A percentile compares a stretch with the other conserved stretches of the same genome.
Conservation (phyloP, 1,140 invertebrate species). For the Gonioctena quinquepunctata region DNA sequence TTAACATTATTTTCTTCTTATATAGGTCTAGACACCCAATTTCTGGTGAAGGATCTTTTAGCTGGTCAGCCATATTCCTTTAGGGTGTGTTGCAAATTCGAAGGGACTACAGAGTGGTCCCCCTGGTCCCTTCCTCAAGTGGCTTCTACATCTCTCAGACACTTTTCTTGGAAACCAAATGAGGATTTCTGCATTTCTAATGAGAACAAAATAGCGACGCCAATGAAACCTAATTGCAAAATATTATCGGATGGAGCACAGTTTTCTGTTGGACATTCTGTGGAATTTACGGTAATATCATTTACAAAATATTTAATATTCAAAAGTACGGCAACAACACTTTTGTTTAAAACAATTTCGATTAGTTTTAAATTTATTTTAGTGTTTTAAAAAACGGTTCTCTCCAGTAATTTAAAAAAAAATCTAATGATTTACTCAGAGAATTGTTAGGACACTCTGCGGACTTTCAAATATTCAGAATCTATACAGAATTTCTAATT, state of each 20-base stretch:
- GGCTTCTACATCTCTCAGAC: conserved; percentile 32
- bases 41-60: conserved; percentile 38
- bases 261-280: conserved; percentile 37
- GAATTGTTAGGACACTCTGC: no score
- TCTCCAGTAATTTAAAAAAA: no score
- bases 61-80: conserved; percentile 43
- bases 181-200: conserved; percentile 33
- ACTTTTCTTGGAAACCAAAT: conserved; percentile 37
- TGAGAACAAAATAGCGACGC: conserved; percentile 39
- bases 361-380: no score
- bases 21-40: conserved; percentile 41
- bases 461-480: no score
- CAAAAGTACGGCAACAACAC: background rate
- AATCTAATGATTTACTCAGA: no score
- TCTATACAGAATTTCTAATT: no score
- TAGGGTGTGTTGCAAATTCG: conserved; percentile 46
- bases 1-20: no score
- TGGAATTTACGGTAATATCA: conserved; percentile 46
- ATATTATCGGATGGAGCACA: conserved; percentile 39
- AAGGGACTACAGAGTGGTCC: conserved; percentile 41
- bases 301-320: background rate
- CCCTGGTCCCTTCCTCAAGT: conserved; percentile 45
- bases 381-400: no score
- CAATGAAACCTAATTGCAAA: conserved; percentile 3
- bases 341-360: no score